Evolutionary conservation across 1,140 invertebrate species (phyloP).

Genomic region (Leptinotarsa texana): DNA sequence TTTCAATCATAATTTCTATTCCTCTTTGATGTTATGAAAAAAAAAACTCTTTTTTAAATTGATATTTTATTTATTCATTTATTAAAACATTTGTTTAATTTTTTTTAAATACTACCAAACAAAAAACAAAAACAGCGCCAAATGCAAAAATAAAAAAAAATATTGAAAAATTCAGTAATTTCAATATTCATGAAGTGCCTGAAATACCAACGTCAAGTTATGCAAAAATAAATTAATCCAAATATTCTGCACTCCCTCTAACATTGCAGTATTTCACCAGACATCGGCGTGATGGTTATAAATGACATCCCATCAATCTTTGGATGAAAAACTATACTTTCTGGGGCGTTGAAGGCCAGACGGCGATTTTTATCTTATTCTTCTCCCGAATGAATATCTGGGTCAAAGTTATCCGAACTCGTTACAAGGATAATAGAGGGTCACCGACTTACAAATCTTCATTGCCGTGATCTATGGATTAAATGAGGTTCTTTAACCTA

Average conservation of each 20-base stretch:
- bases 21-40: too few relatives aligned
- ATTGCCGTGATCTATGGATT: neutral
- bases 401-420: constrained; percentile 43
- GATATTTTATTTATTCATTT: too few relatives aligned
- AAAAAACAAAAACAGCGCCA: too few relatives aligned
- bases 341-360: constrained; percentile 34
- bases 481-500: neutral
- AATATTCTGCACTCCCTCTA: neutral
- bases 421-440: constrained; percentile 41
- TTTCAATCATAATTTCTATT: too few relatives aligned
- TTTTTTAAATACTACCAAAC: too few relatives aligned
- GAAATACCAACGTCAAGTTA: neutral
- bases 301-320: neutral
- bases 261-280: too few relatives aligned
- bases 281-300: neutral
- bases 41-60: too few relatives aligned
- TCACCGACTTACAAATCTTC: constrained; percentile 12
- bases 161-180: neutral
- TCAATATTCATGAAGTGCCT: neutral
- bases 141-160: too few relatives aligned
- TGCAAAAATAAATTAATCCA: neutral
- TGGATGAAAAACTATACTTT: constrained; percentile 4
- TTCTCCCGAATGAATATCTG: constrained; percentile 42
- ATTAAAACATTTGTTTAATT: too few relatives aligned
- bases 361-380: constrained; percentile 43